phyloP scores from a whole-genome alignment of 2,888 invertebrate genomes.

The Megaustenia siamemsis region DNA sequence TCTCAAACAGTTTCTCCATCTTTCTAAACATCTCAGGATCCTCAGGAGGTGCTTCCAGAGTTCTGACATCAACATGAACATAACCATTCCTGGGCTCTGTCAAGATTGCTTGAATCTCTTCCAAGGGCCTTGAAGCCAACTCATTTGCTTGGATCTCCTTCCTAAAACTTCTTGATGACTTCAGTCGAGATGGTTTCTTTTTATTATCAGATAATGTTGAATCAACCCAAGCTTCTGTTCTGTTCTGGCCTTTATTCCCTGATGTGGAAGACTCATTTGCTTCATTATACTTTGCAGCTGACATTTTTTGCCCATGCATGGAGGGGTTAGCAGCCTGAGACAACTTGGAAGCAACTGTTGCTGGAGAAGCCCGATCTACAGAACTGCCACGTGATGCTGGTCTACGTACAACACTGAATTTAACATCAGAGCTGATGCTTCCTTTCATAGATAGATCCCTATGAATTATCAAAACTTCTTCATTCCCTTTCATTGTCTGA shows the following conservation, averaged over 20 bases:
- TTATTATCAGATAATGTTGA: conserved; percentile 67
- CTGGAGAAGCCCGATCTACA: conserved; percentile 8
- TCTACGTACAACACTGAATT: neutral
- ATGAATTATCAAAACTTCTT: conserved; percentile 57
- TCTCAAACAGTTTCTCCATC: conserved; percentile 77
- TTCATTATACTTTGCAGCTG: conserved; percentile 54
- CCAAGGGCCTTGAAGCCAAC: conserved; percentile 67
- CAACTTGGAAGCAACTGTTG: conserved; percentile 29
- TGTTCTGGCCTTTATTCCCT: conserved; percentile 54
- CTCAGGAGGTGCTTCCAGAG: conserved; percentile 73
- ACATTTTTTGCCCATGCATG: conserved; percentile 58
- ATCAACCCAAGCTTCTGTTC: conserved; percentile 73
- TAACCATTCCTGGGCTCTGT: conserved; percentile 40
- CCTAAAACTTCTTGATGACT: conserved; percentile 59
- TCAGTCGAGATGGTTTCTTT: conserved; percentile 58
- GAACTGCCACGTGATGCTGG: conserved; percentile 35
- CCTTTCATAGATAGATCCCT: conserved; percentile 51
- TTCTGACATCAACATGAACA: conserved; percentile 59
- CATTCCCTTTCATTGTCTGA: conserved; percentile 49
- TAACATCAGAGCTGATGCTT: neutral
- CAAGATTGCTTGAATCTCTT: conserved; percentile 65
- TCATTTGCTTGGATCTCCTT: conserved; percentile 66
- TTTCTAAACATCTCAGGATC: conserved; percentile 74
- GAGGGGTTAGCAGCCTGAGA: conserved; percentile 54
- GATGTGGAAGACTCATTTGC: conserved; percentile 38